phyloP scores from a whole-genome alignment of 2,888 invertebrate species.

The Xestia ashworthii region DNA sequence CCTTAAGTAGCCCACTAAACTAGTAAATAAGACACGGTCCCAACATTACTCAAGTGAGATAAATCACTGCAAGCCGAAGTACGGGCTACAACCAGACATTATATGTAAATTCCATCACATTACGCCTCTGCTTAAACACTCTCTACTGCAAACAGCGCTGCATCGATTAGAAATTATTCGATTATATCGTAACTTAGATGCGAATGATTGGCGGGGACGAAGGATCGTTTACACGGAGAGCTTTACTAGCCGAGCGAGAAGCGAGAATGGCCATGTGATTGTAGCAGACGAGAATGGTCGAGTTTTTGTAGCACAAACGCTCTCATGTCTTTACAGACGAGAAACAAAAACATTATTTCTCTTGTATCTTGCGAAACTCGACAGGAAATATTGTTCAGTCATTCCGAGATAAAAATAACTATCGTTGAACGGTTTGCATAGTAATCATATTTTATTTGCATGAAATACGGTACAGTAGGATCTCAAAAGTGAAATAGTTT shows the following conservation, averaged over 20 bases:
- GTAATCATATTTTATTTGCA: background rate
- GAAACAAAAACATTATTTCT: background rate
- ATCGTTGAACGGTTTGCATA: no score
- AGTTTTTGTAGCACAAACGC: background rate
- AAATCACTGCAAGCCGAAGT: conserved; percentile 37
- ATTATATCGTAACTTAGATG: conserved; percentile 53
- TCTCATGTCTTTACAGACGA: background rate
- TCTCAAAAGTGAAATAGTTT: background rate
- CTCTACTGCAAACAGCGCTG: conserved; percentile 40
- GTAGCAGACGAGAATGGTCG: background rate
- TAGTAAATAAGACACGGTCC: conserved; percentile 4
- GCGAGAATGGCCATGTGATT: background rate
- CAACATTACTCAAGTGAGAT: conserved; percentile 18
- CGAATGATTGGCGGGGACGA: conserved; percentile 16
- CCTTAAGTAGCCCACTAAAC: background rate
- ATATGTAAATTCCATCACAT: conserved; percentile 54
- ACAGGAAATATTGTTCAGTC: background rate
- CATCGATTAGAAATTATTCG: conserved; percentile 62
- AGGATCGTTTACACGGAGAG: background rate
- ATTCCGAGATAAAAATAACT: background rate
- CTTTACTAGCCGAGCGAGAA: background rate
- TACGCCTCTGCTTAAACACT: conserved; percentile 50
- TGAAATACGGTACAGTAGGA: background rate
- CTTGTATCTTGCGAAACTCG: background rate
- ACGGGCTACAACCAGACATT: conserved; percentile 4